These are phyloP conservation scores for Corythornis cristatus DNA, from an alignment of 2,113 vertebrate species.

Conservation along the genomic window DNA sequence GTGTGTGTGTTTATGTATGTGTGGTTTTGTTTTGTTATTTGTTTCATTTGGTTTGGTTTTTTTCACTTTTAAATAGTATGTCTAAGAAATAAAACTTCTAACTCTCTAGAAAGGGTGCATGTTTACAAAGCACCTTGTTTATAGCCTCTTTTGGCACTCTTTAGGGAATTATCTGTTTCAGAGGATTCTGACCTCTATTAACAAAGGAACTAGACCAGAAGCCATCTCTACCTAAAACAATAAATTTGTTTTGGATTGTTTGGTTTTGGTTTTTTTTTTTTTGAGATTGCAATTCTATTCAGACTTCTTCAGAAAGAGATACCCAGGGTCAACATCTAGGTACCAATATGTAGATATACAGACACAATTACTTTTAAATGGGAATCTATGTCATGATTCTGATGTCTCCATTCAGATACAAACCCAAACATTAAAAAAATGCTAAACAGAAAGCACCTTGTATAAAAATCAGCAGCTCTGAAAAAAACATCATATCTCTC, in stretches of 20 bases:
- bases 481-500: neutral
- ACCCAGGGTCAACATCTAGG: neutral
- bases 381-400: neutral
- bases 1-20: too few species aligned
- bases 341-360: neutral
- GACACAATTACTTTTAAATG: neutral
- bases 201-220: neutral
- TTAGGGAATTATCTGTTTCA: neutral
- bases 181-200: neutral
- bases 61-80: neutral
- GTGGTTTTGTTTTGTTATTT: too few species aligned
- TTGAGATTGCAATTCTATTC: neutral
- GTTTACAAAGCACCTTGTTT: neutral
- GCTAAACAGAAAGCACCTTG: neutral
- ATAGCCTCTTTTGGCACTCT: neutral
- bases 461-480: neutral
- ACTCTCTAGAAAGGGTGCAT: neutral
- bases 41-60: too few species aligned
- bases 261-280: neutral
- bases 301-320: neutral
- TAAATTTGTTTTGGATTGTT: neutral
- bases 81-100: neutral
- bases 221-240: neutral
- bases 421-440: neutral
- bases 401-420: neutral